Evolutionary conservation across 2,113 vertebrate species (phyloP), one percentile per base, ranked within the genome.

Genomic region (Pomatostomus ruficeps): DNA sequence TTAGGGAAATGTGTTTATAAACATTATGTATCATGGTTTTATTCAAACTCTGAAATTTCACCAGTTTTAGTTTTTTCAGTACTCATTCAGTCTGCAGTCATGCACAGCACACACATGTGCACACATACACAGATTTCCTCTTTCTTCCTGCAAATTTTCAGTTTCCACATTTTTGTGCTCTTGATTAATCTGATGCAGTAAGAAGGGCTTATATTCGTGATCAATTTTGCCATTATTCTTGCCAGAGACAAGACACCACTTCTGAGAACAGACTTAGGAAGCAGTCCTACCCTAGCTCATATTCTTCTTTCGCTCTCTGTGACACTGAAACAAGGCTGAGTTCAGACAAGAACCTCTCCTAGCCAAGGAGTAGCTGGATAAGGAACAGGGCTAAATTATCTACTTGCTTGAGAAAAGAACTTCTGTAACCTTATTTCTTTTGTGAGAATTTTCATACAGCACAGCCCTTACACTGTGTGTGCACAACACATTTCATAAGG

Each of bases 31-130:
- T 28, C 28, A 15, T 3, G 10, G 13, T 51, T 84, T 43, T 45
- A 73, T 45, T 35, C 38, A 67, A 79, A 31, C 4, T 33, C 8
- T 23, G 26, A 12, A 13, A 31, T 49, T 59, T 71, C 62, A 38
- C 42, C 36, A 35, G 23, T 46, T 57, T 25, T 29, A 31, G 5
- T 14, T 54, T 52, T 43, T 51, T 58, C 49, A 67, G 21, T 9
- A 33, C 12, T 58, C 43, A 42, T n/a, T 78, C 40, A 59, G 10
- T 26, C 45, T 46, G 38, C 38, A 78, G n/a, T 17, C 35, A 2
- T 0, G 0, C 11, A 5, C 14, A 33, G 7, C 8, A 5, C 48
- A 58, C 28, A 68, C 6, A 8, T 21, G 45, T 5, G 8, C 26
- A 59, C 2, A 12, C 4, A 43, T 23, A 52, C 2, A 77, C 1